Evolutionary conservation across 1,140 invertebrate genomes (phyloP), one percentile per base, ranked within the genome.

Genomic region (Leptinotarsa undecemlineata): DNA sequence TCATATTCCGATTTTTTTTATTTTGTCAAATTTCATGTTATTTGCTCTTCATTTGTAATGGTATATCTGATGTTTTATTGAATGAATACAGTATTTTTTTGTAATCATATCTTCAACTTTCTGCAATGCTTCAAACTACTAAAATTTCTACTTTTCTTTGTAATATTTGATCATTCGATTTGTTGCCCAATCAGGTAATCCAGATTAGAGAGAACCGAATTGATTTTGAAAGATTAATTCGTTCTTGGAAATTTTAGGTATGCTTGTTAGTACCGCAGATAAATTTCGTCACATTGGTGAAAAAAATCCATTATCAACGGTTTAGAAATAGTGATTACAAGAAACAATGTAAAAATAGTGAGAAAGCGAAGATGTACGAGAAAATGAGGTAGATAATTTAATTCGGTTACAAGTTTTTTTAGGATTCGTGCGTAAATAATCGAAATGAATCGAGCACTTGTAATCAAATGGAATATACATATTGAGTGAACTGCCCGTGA

Each of bases 261-360:
- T 57, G 51, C 51, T 57, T 57, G 51, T 57, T 57, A 57, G 51
- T 57, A 57, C 13, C 15, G 51, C 15, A 57, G 51, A 57, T 57
- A 57, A 15, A 57, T 57, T 57, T 57, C 51, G 51, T 57, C 51
- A 57, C 51, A 17, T 57, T 19, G 15, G 17, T 57, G 51, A 57
- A 57, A 57, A 42, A 57, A 57, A 19, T 57, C n/a, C 51, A 57
- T 57, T 57, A 57, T 57, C 14, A 57, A 57, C 51, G 51, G 51
- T 57, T 57, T 13, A 57, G 51, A 57, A 57, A 57, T 15, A 57
- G 15, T 57, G 51, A 57, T 15, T 57, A 57, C 51, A 57, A 17
- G 51, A 57, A 57, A 57, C 51, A 57, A 57, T 15, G n/a, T 57
- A 57, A 57, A 57, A n/a, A 57, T 57, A 57, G 51, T 57, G 51